Conservation (phyloP, 2,113 vertebrate genomes). For the Malurus melanocephalus region DNA sequence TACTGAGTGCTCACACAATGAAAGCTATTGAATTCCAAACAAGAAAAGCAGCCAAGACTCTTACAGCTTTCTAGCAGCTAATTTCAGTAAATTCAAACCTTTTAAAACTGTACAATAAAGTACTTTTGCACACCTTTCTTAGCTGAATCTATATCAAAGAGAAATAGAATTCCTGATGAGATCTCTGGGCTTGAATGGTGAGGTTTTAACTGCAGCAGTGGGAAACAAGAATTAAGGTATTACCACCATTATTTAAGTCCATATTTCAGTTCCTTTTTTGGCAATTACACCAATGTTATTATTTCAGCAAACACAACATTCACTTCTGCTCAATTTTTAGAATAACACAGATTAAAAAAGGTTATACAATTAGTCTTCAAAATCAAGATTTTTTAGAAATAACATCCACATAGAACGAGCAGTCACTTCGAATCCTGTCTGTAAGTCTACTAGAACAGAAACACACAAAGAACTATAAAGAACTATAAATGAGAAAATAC, state of each 20-base stretch:
- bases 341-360: not conserved
- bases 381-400: not conserved
- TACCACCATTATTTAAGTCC: not conserved
- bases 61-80: not conserved
- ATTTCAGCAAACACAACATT: not conserved
- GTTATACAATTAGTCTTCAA: not conserved
- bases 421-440: not conserved
- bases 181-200: not conserved
- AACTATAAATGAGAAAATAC: not conserved
- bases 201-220: not conserved
- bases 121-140: conserved; percentile 10
- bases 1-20: not conserved
- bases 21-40: conserved; percentile 9
- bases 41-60: not conserved
- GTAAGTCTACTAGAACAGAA: not conserved
- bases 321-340: not conserved
- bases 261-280: not conserved
- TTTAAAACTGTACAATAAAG: conserved; percentile 9
- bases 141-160: not conserved
- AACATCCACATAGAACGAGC: not conserved
- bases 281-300: not conserved
- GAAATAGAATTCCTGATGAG: not conserved
- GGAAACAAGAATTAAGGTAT: not conserved
- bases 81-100: conserved; percentile 27
- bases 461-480: not conserved